These are phyloP conservation scores for Notospermus geniculatus DNA, from an alignment of 1,140 invertebrate genomes.

Conservation along the genomic window DNA sequence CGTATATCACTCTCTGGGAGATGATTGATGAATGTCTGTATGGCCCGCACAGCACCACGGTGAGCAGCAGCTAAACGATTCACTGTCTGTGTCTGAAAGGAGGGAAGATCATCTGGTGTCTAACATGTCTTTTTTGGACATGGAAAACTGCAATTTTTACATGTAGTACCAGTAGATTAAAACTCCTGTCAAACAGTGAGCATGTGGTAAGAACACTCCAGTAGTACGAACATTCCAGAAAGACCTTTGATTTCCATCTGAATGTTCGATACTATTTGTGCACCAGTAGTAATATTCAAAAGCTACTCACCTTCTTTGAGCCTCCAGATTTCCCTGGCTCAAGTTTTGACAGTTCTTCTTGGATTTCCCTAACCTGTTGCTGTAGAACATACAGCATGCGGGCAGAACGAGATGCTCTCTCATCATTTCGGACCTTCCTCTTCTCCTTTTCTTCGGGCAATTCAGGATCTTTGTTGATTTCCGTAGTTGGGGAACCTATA, in stretches of 20 bases:
- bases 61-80: slow-evolving; percentile 33
- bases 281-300: not conserved
- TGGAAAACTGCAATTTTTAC: no score
- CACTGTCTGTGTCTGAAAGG: slow-evolving; percentile 34
- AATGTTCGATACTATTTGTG: no score
- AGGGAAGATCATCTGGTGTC: not conserved
- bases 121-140: not conserved
- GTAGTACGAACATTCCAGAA: no score
- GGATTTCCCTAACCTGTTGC: slow-evolving; percentile 41
- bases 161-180: no score
- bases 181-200: no score
- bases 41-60: slow-evolving; percentile 34
- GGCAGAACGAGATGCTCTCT: slow-evolving; percentile 32
- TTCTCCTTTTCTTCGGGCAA: no score
- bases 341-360: slow-evolving; percentile 29
- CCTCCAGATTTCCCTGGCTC: slow-evolving; percentile 29
- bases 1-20: slow-evolving; percentile 37
- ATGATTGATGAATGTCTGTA: slow-evolving; percentile 42
- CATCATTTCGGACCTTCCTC: slow-evolving; percentile 28
- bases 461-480: no score
- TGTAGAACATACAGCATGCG: slow-evolving; percentile 40
- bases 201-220: no score
- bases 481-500: no score
- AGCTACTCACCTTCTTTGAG: slow-evolving; percentile 35
- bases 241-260: no score